Base-by-base conservation (phyloP, 2,888 invertebrate species). In the Trichogramma dendrolimi region DNA sequence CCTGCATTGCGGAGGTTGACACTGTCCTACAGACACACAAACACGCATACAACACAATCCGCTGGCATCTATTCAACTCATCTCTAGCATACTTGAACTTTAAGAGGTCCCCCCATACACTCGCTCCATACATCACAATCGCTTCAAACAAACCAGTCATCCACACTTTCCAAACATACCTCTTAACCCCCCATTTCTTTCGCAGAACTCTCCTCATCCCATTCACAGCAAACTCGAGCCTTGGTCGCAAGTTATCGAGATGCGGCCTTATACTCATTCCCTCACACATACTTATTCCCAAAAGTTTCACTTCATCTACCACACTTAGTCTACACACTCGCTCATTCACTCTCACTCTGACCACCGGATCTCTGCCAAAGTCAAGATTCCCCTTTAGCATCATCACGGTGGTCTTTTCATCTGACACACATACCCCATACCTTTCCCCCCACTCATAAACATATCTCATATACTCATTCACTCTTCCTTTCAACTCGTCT, bases 11-110 rank as follows among this genome's bases (percentile, higher is more conserved):
- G 6, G 63, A 64, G 10, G 64, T 65, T 3, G 67, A 67, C 0
- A 68, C 67, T 1, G 67, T 68, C 38, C 66, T 59, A 42, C 67
- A 69, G 0, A 68, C 66, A 5, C 55, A 48, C 43, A 60, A 4
- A 46, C 67, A 62, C 0, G 67, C 66, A 61, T 62, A 61, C 55
- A 68, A 38, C 1, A 59, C 54, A 5, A 2, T 11, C 5, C 58
- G 8, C 47, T 53, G 53, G 6, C 27, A 42, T 4, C 43, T n/a
- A 43, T 54, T 59, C 8, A 59, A 10, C 4, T 46, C 44, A 4
- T 38, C 46, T 2, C 4, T 48, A 55, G 10, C 60, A 1, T 55
- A 5, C 43, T 58, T 53, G 0, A 43, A 5, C 0, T 52, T 50
- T 4, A 54, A 2, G 6, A 10, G 4, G 0, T 8, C 47, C 40